Evolutionary conservation across 2,888 invertebrate genomes (phyloP).

Genomic region (Drosophila maculinotata): DNA sequence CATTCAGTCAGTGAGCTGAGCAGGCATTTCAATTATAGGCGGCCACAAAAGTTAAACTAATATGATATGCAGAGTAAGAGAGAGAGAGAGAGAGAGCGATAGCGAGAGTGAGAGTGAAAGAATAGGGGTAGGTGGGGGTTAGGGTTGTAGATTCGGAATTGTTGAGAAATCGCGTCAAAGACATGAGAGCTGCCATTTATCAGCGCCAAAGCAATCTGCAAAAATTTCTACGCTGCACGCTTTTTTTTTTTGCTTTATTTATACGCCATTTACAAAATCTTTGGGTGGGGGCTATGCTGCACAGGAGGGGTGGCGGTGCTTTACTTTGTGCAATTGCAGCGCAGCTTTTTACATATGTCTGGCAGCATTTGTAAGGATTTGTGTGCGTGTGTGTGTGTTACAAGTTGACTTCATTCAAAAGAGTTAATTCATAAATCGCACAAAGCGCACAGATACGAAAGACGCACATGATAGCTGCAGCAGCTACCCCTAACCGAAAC

Average conservation of each 20-base stretch:
- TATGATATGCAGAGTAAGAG: slow-evolving; percentile 57
- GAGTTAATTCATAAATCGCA: slow-evolving; percentile 80
- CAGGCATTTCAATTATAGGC: slow-evolving; percentile 71
- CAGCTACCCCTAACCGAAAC: not conserved
- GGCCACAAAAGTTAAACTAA: slow-evolving; percentile 63
- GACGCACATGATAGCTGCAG: slow-evolving; percentile 42
- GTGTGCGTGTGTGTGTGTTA: slow-evolving; percentile 34
- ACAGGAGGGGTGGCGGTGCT: slow-evolving; percentile 10
- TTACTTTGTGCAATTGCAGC: slow-evolving; percentile 58
- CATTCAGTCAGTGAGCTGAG: slow-evolving; percentile 29
- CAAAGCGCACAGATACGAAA: slow-evolving; percentile 75
- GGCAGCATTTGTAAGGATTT: slow-evolving; percentile 76
- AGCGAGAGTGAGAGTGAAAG: not conserved
- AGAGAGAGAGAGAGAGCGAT: slow-evolving; percentile 6
- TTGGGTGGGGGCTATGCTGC: slow-evolving; percentile 9
- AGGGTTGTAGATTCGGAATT: not conserved
- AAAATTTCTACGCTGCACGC: slow-evolving; percentile 45
- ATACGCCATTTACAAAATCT: slow-evolving; percentile 55
- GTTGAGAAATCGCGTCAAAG: slow-evolving; percentile 51
- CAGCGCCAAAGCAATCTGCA: slow-evolving; percentile 63
- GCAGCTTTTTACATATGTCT: slow-evolving; percentile 63
- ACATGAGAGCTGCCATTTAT: slow-evolving; percentile 65
- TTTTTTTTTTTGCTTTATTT: slow-evolving; percentile 49
- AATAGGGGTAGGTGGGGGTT: too few relatives aligned
- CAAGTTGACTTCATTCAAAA: slow-evolving; percentile 78